These are phyloP conservation scores for Caenorhabditis latens DNA, from an alignment of 1,140 invertebrate genomes.

Conservation along the genomic window DNA sequence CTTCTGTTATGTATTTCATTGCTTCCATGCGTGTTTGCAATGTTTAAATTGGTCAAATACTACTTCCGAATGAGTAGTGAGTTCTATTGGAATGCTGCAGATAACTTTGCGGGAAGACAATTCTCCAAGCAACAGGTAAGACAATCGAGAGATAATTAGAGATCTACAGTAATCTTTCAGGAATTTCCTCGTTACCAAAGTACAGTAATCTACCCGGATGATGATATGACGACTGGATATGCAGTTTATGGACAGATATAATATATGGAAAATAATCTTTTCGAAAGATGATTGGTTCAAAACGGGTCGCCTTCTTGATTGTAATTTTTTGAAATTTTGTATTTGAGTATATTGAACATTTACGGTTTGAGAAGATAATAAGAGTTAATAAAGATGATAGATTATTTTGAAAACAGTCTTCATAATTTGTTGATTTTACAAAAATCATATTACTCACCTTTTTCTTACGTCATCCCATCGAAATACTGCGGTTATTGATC, in stretches of 20 bases:
- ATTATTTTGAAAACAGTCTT: no score
- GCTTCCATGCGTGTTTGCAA: conserved; percentile 10
- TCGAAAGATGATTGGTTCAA: background rate
- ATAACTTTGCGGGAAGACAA: conserved; percentile 14
- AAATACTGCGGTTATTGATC: no score
- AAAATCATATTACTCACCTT: no score
- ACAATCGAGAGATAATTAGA: no score
- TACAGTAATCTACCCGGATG: conserved; percentile 46
- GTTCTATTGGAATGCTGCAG: conserved; percentile 37
- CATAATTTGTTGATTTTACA: no score
- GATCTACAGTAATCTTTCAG: background rate
- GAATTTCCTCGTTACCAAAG: conserved; percentile 41
- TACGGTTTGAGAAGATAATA: no score
- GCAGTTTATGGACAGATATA: conserved; percentile 43
- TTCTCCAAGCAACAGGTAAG: conserved; percentile 35
- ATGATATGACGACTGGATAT: conserved; percentile 24
- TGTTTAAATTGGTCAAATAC: conserved; percentile 37
- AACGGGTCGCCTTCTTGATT: background rate
- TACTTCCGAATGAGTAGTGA: conserved; percentile 45
- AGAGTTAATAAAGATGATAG: no score
- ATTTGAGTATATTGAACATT: no score
- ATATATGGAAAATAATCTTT: background rate
- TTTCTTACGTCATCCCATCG: no score
- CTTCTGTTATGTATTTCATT: conserved; percentile 24
- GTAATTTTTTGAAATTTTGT: background rate